Percentiles rank a stretch among this genome's conserved stretches.
Evolutionary conservation across 2,888 invertebrate genomes (phyloP).

Genomic region (Tenthredo distinguenda): DNA sequence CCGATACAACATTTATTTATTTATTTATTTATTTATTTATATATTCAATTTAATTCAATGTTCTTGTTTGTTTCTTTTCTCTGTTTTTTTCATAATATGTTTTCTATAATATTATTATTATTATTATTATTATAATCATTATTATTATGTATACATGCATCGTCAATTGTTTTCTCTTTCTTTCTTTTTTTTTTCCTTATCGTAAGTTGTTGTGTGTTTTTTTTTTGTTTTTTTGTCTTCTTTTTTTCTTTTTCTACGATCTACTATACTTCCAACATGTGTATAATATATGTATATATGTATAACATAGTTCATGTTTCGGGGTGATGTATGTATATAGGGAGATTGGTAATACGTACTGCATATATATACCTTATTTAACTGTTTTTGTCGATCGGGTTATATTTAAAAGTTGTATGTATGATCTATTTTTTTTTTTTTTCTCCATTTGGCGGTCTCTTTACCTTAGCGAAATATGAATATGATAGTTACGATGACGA

Average conservation of each 20-base stretch:
- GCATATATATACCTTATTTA: not conserved
- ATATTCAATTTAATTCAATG: not conserved
- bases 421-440: not conserved
- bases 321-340: not conserved
- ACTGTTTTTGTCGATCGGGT: not conserved
- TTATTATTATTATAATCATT: not conserved
- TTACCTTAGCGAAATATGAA: not conserved
- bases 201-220: not conserved
- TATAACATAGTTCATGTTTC: not conserved
- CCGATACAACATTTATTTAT: not conserved
- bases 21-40: not conserved
- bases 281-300: not conserved
- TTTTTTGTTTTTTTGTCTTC: not conserved
- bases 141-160: conserved; percentile 4
- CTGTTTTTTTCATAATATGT: not conserved
- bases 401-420: not conserved
- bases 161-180: not conserved
- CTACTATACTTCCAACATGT: conserved; percentile 1
- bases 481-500: conserved; percentile 56
- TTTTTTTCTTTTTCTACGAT: not conserved
- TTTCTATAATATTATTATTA: not conserved
- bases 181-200: not conserved
- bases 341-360: not conserved
- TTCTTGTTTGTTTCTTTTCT: not conserved
- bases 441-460: not conserved